These are phyloP conservation scores for Pogonophryne albipinna DNA, from an alignment of 2,797 vertebrate species.

Conservation along the genomic window DNA sequence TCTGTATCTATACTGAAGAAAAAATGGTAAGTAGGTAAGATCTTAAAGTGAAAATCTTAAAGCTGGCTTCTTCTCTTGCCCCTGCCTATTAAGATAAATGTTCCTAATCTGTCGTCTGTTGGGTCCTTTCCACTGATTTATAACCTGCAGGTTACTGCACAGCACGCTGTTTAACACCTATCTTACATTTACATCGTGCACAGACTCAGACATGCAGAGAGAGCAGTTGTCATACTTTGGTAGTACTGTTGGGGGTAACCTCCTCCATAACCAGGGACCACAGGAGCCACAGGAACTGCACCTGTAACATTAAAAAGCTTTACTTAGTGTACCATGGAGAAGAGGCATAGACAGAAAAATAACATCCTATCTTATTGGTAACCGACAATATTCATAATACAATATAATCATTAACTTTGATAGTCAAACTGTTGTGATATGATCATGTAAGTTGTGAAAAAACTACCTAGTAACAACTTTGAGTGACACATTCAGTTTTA, in stretches of 20 bases:
- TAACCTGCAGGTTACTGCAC: conserved; percentile 33
- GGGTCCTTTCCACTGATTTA: conserved; percentile 51
- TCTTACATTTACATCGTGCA: not conserved
- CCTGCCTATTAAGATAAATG: conserved; percentile 44
- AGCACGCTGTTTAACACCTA: not conserved
- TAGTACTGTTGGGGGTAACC: conserved; percentile 80
- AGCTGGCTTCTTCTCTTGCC: not conserved
- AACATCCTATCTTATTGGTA: not conserved
- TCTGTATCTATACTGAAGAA: not conserved
- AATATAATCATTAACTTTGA: not conserved
- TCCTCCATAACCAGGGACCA: conserved; percentile 75
- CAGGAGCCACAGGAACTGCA: conserved; percentile 32
- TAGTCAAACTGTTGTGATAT: not conserved
- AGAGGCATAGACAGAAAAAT: not conserved
- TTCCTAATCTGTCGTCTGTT: conserved; percentile 13
- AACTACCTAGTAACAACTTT: not conserved
- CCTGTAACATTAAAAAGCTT: conserved; percentile 39
- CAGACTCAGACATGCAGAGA: not conserved
- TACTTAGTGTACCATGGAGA: conserved; percentile 6
- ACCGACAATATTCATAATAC: not conserved
- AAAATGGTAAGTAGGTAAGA: not conserved
- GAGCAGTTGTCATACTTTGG: conserved; percentile 70
- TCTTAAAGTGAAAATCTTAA: not conserved
- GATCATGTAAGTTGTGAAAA: conserved; percentile 1
- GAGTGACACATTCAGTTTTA: not conserved